These are phyloP conservation scores for Diloba caeruleocephala DNA, from an alignment of 2,888 invertebrate genomes.

Conservation along the genomic window DNA sequence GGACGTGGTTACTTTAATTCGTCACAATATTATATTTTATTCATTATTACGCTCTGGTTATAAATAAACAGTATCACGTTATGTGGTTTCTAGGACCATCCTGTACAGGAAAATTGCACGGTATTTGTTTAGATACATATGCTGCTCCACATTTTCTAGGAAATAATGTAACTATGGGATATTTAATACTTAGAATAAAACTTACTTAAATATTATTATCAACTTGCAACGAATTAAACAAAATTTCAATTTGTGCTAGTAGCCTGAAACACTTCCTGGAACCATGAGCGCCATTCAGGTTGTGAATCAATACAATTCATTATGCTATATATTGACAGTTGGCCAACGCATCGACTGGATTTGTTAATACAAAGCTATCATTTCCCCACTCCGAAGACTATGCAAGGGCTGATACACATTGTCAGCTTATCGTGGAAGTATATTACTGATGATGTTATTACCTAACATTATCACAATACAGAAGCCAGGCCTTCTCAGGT, in stretches of 20 bases:
- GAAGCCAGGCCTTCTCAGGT: slow-evolving; percentile 47
- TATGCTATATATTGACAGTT: too few species aligned
- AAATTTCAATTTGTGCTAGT: too few species aligned
- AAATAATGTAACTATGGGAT: not conserved
- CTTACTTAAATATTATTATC: not conserved
- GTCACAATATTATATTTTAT: slow-evolving; percentile 21
- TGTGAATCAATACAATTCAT: too few species aligned
- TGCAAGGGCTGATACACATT: too few species aligned
- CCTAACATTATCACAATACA: slow-evolving; percentile 65
- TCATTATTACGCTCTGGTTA: slow-evolving; percentile 2
- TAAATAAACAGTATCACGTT: slow-evolving; percentile 10
- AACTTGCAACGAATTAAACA: too few species aligned
- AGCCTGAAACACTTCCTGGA: too few species aligned
- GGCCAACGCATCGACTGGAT: too few species aligned
- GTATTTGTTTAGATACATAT: slow-evolving; percentile 5
- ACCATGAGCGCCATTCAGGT: too few species aligned
- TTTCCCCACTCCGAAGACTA: too few species aligned
- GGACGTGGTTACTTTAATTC: too few species aligned
- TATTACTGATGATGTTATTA: slow-evolving; percentile 3
- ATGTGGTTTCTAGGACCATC: not conserved
- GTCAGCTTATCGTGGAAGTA: too few species aligned
- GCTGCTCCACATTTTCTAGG: slow-evolving; percentile 2
- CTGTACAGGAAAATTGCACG: slow-evolving; percentile 19
- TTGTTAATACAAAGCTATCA: too few species aligned
- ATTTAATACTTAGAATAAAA: slow-evolving; percentile 5